These are phyloP conservation scores for Tetragonisca angustula DNA, from an alignment of 2,888 invertebrate species.

Conservation along the genomic window DNA sequence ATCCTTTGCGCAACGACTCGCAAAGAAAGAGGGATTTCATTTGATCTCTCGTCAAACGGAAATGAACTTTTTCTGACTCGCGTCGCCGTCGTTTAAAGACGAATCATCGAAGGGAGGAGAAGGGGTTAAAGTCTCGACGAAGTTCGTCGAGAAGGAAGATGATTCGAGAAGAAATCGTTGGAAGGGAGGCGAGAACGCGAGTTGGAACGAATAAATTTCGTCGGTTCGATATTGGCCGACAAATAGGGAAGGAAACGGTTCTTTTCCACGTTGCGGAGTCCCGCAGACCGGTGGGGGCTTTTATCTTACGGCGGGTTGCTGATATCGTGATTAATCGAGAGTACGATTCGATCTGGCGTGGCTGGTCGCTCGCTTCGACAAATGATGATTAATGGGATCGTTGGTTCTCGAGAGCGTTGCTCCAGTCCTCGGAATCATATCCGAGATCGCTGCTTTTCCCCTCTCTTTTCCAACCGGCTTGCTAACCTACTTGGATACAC, in stretches of 20 bases:
- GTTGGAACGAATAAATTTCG: constrained; percentile 39
- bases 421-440: constrained; percentile 51
- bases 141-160: neutral
- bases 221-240: constrained; percentile 36
- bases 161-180: neutral
- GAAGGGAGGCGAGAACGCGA: neutral
- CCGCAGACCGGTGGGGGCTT: constrained; percentile 29
- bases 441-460: constrained; percentile 54
- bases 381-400: constrained; percentile 75
- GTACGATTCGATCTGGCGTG: constrained; percentile 63
- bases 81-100: too few relatives aligned
- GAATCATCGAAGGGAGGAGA: too few relatives aligned
- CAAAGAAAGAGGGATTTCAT: too few relatives aligned
- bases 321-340: constrained; percentile 71
- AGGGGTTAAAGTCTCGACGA: too few relatives aligned
- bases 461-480: neutral
- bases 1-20: too few relatives aligned
- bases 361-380: constrained; percentile 65
- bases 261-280: constrained; percentile 29
- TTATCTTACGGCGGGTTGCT: constrained; percentile 53
- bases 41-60: too few relatives aligned
- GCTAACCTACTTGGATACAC: neutral
- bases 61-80: too few relatives aligned
- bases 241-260: constrained; percentile 39
- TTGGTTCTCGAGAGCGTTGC: constrained; percentile 47